A percentile compares a stretch with the other conserved stretches of the same genome.
Conservation (phyloP, 2,888 invertebrate species). For the Leptinotarsa haldemani region DNA sequence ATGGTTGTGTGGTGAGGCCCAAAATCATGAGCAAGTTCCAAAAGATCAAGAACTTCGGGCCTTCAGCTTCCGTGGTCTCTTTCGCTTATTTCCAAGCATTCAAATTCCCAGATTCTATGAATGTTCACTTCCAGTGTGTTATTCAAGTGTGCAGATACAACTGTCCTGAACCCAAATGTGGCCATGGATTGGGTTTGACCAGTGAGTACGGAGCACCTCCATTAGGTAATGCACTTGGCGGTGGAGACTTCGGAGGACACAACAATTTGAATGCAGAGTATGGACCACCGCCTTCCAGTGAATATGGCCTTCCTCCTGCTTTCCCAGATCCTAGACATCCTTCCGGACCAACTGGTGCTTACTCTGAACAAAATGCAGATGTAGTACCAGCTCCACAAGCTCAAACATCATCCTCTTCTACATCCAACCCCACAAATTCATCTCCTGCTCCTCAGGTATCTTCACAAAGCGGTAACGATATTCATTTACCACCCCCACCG, state of each 20-base stretch:
- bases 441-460: conserved; percentile 70
- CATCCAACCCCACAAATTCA: conserved; percentile 74
- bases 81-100: conserved; percentile 97
- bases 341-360: conserved; percentile 80
- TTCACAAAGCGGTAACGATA: conserved; percentile 72
- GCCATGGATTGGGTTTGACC: conserved; percentile 70
- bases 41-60: conserved; percentile 95
- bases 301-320: conserved; percentile 79
- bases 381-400: conserved; percentile 85
- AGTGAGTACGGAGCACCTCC: conserved; percentile 78
- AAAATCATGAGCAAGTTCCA: conserved; percentile 97
- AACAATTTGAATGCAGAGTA: conserved; percentile 72
- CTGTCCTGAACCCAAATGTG: conserved; percentile 92
- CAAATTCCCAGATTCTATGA: conserved; percentile 97
- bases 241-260: conserved; percentile 64
- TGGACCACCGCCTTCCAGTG: conserved; percentile 76
- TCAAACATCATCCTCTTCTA: conserved; percentile 76
- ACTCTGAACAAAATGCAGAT: conserved; percentile 85
- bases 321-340: conserved; percentile 91
- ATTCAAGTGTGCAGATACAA: conserved; percentile 95
- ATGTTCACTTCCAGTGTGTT: conserved; percentile 96
- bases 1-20: conserved; percentile 92
- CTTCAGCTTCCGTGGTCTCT: conserved; percentile 92
- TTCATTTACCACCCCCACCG: conserved; percentile 86
- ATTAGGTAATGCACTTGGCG: conserved; percentile 58